phyloP scores from a whole-genome alignment of 1,140 invertebrate species.

The Lordiphosa clarofinis region DNA sequence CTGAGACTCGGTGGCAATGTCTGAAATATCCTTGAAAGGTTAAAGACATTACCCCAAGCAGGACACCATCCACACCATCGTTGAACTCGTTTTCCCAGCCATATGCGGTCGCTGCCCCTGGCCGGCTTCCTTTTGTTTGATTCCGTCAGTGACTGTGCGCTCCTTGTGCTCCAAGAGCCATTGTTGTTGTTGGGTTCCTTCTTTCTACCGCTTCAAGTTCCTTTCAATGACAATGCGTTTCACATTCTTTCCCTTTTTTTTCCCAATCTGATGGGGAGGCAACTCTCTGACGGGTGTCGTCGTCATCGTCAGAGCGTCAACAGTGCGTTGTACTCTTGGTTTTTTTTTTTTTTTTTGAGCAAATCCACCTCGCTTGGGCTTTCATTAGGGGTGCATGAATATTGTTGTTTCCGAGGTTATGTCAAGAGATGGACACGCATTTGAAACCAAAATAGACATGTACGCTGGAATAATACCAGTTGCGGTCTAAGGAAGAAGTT shows the following conservation, averaged over 20 bases:
- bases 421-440: too few relatives aligned
- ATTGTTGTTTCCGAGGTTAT: conserved; percentile 4
- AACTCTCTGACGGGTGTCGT: conserved; percentile 12
- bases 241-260: conserved; percentile 4
- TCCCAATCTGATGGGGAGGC: conserved; percentile 7
- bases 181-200: conserved; percentile 30
- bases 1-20: conserved; percentile 37
- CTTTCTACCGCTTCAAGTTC: conserved; percentile 58
- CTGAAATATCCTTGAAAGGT: conserved; percentile 76
- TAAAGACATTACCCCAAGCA: conserved; percentile 72
- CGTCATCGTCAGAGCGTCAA: conserved; percentile 18
- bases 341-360: too few relatives aligned
- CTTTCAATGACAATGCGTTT: conserved; percentile 75
- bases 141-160: conserved; percentile 6
- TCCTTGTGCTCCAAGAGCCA: conserved; percentile 9
- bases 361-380: conserved; percentile 13
- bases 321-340: conserved; percentile 34
- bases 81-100: conserved; percentile 66
- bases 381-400: conserved; percentile 33
- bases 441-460: too few relatives aligned
- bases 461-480: too few relatives aligned
- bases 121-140: conserved; percentile 26
- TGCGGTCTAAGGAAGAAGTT: too few relatives aligned
- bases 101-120: conserved; percentile 71
- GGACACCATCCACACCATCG: conserved; percentile 39